Percentiles rank a stretch among this genome's conserved stretches.
These are phyloP conservation scores for Lepidochrysops patricia DNA, from an alignment of 2,888 invertebrate genomes.

Conservation along the genomic window DNA sequence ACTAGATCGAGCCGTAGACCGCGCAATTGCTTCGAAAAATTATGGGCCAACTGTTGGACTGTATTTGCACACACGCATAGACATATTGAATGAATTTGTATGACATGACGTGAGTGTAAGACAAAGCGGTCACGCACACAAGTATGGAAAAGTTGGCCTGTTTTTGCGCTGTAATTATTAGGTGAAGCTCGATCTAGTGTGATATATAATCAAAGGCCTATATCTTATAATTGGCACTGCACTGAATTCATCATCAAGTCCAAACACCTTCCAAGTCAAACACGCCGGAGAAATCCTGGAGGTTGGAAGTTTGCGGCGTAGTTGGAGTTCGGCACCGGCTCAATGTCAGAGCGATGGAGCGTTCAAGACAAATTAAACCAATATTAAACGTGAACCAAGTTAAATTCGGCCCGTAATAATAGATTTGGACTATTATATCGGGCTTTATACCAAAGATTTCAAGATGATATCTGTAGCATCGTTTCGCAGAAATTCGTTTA, in stretches of 20 bases:
- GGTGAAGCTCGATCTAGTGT: no score
- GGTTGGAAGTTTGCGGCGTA: slow-evolving; percentile 19
- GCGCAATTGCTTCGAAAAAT: no score
- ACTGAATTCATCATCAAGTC: background rate
- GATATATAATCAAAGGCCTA: no score
- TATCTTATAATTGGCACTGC: background rate
- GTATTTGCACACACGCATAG: no score
- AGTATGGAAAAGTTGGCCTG: no score
- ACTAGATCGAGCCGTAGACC: no score
- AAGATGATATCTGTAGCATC: background rate
- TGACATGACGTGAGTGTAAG: no score
- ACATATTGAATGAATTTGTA: no score
- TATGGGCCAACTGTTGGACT: no score
- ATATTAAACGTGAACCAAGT: slow-evolving; percentile 17
- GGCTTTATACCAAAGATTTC: background rate
- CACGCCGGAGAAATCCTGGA: slow-evolving; percentile 19
- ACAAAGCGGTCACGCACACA: no score
- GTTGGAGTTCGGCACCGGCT: slow-evolving; percentile 20
- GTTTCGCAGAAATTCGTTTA: background rate
- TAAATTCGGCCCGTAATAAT: background rate
- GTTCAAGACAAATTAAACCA: slow-evolving; percentile 19
- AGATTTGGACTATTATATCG: background rate
- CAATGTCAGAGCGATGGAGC: slow-evolving; percentile 17
- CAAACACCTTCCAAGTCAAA: slow-evolving; percentile 16
- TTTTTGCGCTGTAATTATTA: no score